Percentiles rank a stretch among this genome's conserved stretches.
phyloP scores from a whole-genome alignment of 2,797 vertebrate genomes.

The Borostomias antarcticus region DNA sequence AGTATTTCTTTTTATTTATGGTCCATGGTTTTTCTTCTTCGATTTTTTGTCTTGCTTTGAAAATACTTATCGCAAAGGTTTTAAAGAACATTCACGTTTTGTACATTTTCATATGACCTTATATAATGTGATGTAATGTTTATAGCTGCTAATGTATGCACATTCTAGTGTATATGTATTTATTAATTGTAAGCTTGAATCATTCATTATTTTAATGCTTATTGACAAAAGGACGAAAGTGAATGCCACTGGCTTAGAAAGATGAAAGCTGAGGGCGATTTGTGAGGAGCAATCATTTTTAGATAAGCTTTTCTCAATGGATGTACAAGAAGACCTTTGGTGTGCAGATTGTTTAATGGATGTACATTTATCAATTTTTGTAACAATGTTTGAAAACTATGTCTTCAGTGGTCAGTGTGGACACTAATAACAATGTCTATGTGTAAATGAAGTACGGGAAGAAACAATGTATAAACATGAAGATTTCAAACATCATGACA shows the following conservation, averaged over 20 bases:
- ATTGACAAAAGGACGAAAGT: constrained; percentile 73
- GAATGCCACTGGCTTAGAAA: constrained; percentile 51
- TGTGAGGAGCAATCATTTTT: constrained; percentile 75
- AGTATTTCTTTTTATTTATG: constrained; percentile 65
- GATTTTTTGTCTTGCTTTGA: constrained; percentile 92
- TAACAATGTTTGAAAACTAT: constrained; percentile 84
- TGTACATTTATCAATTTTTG: constrained; percentile 88
- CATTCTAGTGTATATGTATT: constrained; percentile 92
- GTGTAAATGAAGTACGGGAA: constrained; percentile 69
- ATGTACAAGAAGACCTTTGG: constrained; percentile 79
- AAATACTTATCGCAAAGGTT: constrained; percentile 85
- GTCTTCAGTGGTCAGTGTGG: constrained; percentile 83
- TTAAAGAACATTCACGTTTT: constrained; percentile 93
- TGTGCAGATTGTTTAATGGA: constrained; percentile 86
- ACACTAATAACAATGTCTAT: constrained; percentile 82
- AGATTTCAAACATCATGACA: constrained; percentile 90
- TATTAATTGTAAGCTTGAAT: constrained; percentile 83
- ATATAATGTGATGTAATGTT: constrained; percentile 96
- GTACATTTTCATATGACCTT: constrained; percentile 98
- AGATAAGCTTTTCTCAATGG: constrained; percentile 79
- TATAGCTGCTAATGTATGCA: constrained; percentile 97
- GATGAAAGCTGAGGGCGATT: constrained; percentile 34
- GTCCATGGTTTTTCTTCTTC: constrained; percentile 60
- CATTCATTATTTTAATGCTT: constrained; percentile 87
- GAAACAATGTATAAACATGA: constrained; percentile 75